A percentile compares a stretch with the other conserved stretches of the same genome.
Evolutionary conservation across 2,888 invertebrate genomes (phyloP).

Genomic region (Lasioglossum figueresi): DNA sequence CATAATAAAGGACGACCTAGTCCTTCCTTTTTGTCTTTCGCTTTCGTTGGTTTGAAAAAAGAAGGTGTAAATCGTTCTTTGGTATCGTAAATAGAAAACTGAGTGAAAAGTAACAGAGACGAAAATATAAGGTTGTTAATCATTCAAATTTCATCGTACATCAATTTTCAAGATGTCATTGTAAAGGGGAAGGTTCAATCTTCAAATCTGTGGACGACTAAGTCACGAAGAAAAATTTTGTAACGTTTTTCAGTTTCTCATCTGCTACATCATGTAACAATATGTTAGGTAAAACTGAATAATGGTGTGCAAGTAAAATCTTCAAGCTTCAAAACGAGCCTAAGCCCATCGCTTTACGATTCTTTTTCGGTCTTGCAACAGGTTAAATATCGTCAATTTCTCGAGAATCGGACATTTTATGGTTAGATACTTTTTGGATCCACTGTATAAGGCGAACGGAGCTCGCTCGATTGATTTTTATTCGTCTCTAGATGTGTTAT

Average conservation of each 20-base stretch:
- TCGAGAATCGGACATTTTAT: neutral
- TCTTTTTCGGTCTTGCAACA: neutral
- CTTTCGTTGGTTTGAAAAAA: too few species aligned
- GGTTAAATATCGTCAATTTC: neutral
- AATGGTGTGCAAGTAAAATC: neutral
- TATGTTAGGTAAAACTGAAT: neutral
- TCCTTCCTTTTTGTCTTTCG: neutral
- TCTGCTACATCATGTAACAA: neutral
- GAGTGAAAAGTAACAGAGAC: too few species aligned
- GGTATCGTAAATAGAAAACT: too few species aligned
- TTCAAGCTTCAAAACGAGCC: neutral
- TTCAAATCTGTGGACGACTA: neutral
- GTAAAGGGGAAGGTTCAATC: neutral
- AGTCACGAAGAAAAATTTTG: neutral
- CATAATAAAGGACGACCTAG: neutral
- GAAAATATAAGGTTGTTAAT: too few species aligned
- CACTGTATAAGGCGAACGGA: neutral
- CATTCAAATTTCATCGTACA: neutral
- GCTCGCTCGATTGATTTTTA: slow-evolving; percentile 1
- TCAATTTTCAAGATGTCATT: neutral
- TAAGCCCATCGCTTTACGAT: neutral
- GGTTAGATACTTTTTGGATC: neutral
- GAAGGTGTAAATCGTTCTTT: too few species aligned
- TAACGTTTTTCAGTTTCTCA: neutral
- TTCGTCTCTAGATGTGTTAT: neutral